These are phyloP conservation scores for Sylvietta virens DNA, from an alignment of 2,113 vertebrate species.

Conservation along the genomic window DNA sequence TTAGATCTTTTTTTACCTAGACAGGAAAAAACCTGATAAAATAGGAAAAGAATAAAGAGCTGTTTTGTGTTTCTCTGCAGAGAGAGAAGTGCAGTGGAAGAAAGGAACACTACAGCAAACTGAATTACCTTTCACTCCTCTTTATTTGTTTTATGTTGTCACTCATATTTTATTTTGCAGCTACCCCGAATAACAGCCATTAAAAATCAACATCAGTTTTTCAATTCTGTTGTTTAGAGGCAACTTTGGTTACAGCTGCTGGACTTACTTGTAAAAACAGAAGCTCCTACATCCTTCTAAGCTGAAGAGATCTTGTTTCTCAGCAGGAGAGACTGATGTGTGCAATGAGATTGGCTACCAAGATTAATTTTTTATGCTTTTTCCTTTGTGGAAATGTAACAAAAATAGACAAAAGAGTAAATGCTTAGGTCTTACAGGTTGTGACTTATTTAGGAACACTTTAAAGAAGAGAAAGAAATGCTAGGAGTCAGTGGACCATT, in stretches of 20 bases:
- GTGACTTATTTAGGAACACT: not conserved
- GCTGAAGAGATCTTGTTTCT: not conserved
- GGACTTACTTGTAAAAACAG: not conserved
- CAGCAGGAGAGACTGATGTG: not conserved
- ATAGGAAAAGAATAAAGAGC: not conserved
- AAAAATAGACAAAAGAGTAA: not conserved
- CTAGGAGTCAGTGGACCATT: not conserved
- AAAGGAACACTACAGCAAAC: not conserved
- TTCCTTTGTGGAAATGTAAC: not conserved
- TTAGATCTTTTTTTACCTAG: not conserved
- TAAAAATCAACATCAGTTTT: not conserved
- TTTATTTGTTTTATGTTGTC: not conserved
- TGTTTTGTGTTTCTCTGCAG: not conserved
- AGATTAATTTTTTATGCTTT: not conserved
- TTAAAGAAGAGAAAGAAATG: not conserved
- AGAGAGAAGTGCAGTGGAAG: not conserved
- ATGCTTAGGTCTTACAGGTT: not conserved
- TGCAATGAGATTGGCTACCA: not conserved
- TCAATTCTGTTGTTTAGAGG: not conserved
- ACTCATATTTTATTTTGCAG: not conserved
- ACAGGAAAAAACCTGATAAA: not conserved
- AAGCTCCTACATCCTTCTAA: not conserved
- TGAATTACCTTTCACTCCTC: not conserved
- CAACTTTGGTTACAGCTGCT: not conserved
- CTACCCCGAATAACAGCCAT: not conserved